A percentile compares a stretch with the other conserved stretches of the same genome.
These are phyloP conservation scores for Odobenus rosmarus DNA, from an alignment of 2,113 vertebrate genomes.

Conservation along the genomic window DNA sequence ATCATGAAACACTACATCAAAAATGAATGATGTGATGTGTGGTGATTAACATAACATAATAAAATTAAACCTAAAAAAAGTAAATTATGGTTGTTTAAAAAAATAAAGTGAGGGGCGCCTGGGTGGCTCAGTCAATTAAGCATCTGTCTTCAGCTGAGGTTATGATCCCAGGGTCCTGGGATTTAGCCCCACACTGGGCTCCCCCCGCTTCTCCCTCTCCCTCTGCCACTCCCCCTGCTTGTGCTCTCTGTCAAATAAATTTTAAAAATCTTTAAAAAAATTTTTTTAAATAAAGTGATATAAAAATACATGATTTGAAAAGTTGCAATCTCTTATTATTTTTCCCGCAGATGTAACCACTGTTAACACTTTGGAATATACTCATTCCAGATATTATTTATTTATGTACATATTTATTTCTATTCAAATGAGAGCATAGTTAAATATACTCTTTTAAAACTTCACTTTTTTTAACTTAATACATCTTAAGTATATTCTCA, in stretches of 20 bases:
- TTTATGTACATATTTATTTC: background rate
- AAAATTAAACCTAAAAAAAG: too few species aligned
- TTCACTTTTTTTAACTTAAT: background rate
- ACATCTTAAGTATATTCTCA: background rate
- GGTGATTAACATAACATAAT: too few species aligned
- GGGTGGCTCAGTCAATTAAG: too few species aligned
- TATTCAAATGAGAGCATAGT: background rate
- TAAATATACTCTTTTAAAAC: background rate
- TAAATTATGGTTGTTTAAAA: background rate
- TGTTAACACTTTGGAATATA: background rate
- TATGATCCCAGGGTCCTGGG: too few species aligned
- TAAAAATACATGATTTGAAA: background rate
- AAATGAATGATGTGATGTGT: too few species aligned
- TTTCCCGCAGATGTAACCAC: background rate
- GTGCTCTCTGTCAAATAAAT: too few species aligned
- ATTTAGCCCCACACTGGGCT: too few species aligned
- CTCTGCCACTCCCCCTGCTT: too few species aligned
- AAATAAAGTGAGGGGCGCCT: background rate
- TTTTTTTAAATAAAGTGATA: background rate
- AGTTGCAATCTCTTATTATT: background rate
- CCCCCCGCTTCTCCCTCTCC: too few species aligned
- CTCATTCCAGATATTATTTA: background rate
- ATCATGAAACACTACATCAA: too few species aligned
- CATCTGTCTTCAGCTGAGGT: too few species aligned
- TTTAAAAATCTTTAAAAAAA: too few species aligned